Evolutionary conservation across 2,113 vertebrate species (phyloP), one percentile per base, ranked within the genome.

Genomic region (Poecilia latipinna): DNA sequence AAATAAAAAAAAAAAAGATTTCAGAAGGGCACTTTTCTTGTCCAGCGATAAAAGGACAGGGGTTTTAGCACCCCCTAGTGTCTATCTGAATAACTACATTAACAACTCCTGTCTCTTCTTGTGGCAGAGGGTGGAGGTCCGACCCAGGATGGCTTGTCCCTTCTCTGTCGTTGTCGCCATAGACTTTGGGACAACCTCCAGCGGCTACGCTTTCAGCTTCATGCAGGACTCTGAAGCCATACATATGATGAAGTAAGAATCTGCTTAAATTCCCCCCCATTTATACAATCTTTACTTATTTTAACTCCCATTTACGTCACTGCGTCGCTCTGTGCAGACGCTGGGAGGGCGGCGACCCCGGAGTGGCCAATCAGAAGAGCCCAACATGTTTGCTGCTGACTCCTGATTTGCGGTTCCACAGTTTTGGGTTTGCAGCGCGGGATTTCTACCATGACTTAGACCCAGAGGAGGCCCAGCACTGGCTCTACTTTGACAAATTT

Each of bases 401-500:
- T 0, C 98, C 98, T 0, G 97, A 98, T 1, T 94, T 97, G 6
- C 28, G 84, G 11, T 99, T 99, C 92, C 98, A 99, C 92, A 98
- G 98, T 84, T 97, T 99, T 0, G 98, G 98, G 60, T 99, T 97
- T 78, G 96, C 96, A 0, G 98, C 98, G 11, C 89, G 97, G 7
- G 98, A 99, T 84, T 96, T 90, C 78, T 99, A 98, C 93, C 98
- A 99, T 0, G 97, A 98, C 88, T 92, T 99, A 74, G 97, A 99
- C 85, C 98, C 98, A 0, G 96, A 98, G 60, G 98, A 99, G 72
- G 96, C 97, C 1, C 93, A 93, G 0, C 96, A 97, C 70, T 99
- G 98, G 98, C 94, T 98, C 44, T 99, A 99, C 93, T 98, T 99
- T 0, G 97, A 99, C 86, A 99, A 99, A 89, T 99, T 99, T 64